Evolutionary conservation across 1,140 invertebrate species (phyloP), one percentile per base, ranked within the genome.

Genomic region (Cataglyphis hispanica): DNA sequence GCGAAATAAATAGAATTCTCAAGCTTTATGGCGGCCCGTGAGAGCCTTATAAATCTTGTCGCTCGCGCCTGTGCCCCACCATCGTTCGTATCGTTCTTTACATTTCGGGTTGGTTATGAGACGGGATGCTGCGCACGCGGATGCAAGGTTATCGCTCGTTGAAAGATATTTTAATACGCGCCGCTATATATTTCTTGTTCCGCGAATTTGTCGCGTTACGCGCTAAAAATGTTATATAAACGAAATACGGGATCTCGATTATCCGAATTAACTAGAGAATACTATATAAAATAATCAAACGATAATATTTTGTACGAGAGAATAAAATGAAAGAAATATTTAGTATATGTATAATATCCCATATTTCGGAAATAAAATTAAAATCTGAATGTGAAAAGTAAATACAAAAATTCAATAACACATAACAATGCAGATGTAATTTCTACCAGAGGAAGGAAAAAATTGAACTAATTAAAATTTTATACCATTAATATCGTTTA

Each of bases 1-100:
- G 50, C 40, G 74, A 85, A 90, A 90, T 90, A 90, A 90, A 88
- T 90, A 90, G 86, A 90, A 90, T 90, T 90, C 76, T 86, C 89
- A 88, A 88, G 86, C 74, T 88, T 90, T 86, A 86, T 74, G 86
- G 58, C 67, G 74, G 11, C 60, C 64, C 86, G 56, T 72, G 70
- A 87, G 87, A 87, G 56, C 64, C 86, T 81, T 78, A 84, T 90
- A 90, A 90, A 90, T 90, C 74, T 86, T 74, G 75, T 60, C 74
- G 67, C 72, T 80, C 13, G 63, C 76, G 43, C 46, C n/a, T 16
- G 22, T 77, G 56, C 19, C 25, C 22, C 40, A 31, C 27, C 60
- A 53, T 34, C 53, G 27, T 53, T 34, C 78, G 67, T 83, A 83
- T 74, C 78, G 67, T 83, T 83, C 67, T 61, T 83, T 83, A 72